Base-by-base conservation (phyloP, 2,888 invertebrate genomes). In the Corythucha ciliata region DNA sequence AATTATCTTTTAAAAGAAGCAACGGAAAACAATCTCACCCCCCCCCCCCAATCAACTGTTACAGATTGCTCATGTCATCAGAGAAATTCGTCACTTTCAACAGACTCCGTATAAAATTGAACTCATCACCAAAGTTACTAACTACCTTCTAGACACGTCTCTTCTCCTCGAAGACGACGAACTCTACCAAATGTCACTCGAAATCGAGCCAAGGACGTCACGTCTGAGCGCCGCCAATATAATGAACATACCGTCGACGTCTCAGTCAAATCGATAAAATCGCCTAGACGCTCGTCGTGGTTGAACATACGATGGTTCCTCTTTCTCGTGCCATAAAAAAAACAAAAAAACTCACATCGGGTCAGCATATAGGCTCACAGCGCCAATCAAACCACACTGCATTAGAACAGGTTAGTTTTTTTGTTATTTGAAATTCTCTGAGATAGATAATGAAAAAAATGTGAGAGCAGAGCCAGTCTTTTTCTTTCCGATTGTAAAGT, bases 61-160 rank as follows among this genome's bases (percentile, higher is more conserved):
- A 16, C 70, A 90, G 89, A 85, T 91, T 64, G 90, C 91, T 4
- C 90, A 92, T 65, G 89, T 91, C 5, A 91, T 92, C 59, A 76
- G 90, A 47, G 91, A 92, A 70, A 89, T 92, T 59, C 77, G 88
- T 14, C 84, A 88, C 64, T 91, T 86, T 66, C 92, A 92, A 66
- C 88, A 90, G 68, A 89, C 88, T 2, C 83, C 88, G 0, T 92
- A 92, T 68, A 89, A 88, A 70, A 91, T 92, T 59, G 88, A 89
- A 62, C 78, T 84, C 63, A 85, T 84, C 60, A 74, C 79, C 18
- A 83, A 86, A 73, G 89, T 88, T 10, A 76, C 80, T 34, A 72
- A 72, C 59, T 92, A 90, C 67, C 72, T 92, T 7, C 70, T 91
- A 63, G 90, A 91, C 67, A 76, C 80, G 2, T 78, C 80, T 16